Evolutionary conservation across 1,140 invertebrate species (phyloP), one percentile per base, ranked within the genome.

Genomic region (Notospermus geniculatus): DNA sequence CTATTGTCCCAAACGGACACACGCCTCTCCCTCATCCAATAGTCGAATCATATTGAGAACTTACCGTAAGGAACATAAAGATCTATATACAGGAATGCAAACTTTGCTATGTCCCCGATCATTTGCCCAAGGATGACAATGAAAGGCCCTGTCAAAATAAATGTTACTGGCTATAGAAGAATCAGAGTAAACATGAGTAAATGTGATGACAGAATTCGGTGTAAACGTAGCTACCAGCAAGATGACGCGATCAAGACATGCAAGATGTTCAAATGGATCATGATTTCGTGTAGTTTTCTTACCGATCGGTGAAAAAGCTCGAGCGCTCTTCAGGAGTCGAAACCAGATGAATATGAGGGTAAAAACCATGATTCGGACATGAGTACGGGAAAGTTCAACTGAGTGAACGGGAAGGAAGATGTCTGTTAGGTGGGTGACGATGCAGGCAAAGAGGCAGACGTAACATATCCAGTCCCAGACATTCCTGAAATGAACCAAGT

Each of bases 401-500:
- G 25, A 19, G 25, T 50, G 25, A 4, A 43, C 60, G 2, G 22
- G 50, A 2, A 55, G 17, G 11, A n/a, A 2, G 30, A 66, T 32
- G 41, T 66, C 64, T 22, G 59, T 45, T 9, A 65, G 11, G 53
- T 66, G 64, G 1, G 62, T 64, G 1, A 65, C 41, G 4, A 58
- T 22, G n/a, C 23, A 59, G 19, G 52, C 39, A 2, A 60, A 17
- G 1, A 66, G 32, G 5, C 66, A 28, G 7, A 56, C 17, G 27
- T 65, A 66, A 46, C 62, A 65, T 15, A 66, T 54, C 64, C 64
- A 66, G 53, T 66, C 64, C 27, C 61, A 61, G 28, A 64, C 54
- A 54, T 66, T 66, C 64, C 64, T 64, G 30, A 25, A 52, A 22
- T 28, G 53, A 15, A 28, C 55, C 2, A 27, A 25, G 7, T 17